Evolutionary conservation across 2,797 vertebrate genomes (phyloP).

Genomic region (Characodon lateralis): DNA sequence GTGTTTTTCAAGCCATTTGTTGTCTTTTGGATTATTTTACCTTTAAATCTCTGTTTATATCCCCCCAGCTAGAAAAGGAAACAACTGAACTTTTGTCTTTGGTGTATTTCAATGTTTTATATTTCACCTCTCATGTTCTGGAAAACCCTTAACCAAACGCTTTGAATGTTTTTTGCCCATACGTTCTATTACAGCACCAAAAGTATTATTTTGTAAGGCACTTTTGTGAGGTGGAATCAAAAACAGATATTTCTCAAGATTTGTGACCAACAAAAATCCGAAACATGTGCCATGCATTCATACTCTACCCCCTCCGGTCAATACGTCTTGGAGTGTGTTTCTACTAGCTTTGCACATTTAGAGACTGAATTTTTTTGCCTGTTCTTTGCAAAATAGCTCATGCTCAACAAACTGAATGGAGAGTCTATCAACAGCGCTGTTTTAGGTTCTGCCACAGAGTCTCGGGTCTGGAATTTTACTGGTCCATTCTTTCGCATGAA

Average conservation of each 20-base stretch:
- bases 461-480: neutral
- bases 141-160: neutral
- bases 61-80: neutral
- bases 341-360: neutral
- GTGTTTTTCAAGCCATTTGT: neutral
- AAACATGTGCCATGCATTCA: neutral
- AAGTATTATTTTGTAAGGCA: neutral
- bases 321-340: neutral
- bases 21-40: neutral
- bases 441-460: no score
- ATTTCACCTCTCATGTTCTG: neutral
- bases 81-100: neutral
- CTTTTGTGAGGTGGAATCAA: neutral
- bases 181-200: no score
- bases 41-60: neutral
- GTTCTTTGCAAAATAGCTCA: neutral
- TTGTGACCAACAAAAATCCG: neutral
- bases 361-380: neutral
- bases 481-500: neutral
- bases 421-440: no score
- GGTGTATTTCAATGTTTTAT: neutral
- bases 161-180: neutral
- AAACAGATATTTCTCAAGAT: neutral
- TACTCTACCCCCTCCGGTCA: neutral
- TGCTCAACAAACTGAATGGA: neutral